phyloP scores from a whole-genome alignment of 92 coral and sea anemone genomes.

The Virgularia gustaviana region DNA sequence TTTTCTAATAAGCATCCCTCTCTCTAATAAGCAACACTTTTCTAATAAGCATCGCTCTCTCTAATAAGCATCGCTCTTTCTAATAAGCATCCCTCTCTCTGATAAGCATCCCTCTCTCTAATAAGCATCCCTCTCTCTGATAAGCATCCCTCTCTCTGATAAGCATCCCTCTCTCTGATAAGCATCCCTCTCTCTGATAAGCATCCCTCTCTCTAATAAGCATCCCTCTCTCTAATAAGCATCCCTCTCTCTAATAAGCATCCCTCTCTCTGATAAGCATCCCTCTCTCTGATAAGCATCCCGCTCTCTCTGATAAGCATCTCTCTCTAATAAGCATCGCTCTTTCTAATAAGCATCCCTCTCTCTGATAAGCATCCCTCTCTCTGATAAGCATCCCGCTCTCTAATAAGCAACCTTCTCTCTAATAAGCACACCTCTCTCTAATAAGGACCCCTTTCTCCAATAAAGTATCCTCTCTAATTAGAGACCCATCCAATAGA shows the following conservation, averaged over 20 bases:
- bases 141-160: too few relatives aligned
- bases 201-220: conserved; percentile 12
- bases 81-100: too few relatives aligned
- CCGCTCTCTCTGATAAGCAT: too few relatives aligned
- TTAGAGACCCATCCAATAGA: too few relatives aligned
- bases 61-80: too few relatives aligned
- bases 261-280: conserved; percentile 14
- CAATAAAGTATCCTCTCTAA: not conserved
- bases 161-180: conserved; percentile 2
- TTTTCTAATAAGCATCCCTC: too few relatives aligned
- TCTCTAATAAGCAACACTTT: too few relatives aligned
- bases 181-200: not conserved
- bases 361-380: conserved; percentile 4
- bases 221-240: conserved; percentile 1
- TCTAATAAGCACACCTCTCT: not conserved
- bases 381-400: not conserved
- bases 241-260: not conserved
- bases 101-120: too few relatives aligned
- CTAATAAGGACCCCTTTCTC: not conserved
- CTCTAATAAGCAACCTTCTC: not conserved
- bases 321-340: not conserved
- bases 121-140: too few relatives aligned
- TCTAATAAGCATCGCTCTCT: too few relatives aligned
- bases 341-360: not conserved
- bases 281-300: not conserved